Evolutionary conservation across 2,113 vertebrate species (phyloP).

Genomic region (Scomber japonicus): DNA sequence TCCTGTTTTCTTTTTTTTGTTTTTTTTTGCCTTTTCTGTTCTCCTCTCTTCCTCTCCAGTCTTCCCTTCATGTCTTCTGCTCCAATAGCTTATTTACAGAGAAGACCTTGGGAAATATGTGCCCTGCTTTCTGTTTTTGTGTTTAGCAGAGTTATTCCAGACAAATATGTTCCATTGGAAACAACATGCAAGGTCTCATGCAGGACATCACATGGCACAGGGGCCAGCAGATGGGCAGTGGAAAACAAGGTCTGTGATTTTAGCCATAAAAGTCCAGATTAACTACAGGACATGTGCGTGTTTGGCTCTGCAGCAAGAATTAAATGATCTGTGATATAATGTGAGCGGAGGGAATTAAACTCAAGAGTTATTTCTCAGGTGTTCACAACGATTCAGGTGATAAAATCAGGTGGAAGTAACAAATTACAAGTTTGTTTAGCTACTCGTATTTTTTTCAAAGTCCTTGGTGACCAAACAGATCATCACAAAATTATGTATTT

Average conservation of each 20-base stretch:
- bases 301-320: not conserved
- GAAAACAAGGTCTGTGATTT: not conserved
- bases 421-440: no score
- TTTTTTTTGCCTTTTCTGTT: not conserved
- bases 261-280: slow-evolving; percentile 41
- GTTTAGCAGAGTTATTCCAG: slow-evolving; percentile 47
- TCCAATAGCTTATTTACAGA: slow-evolving; percentile 18
- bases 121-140: slow-evolving; percentile 60
- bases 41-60: not conserved
- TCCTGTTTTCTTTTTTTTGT: not conserved
- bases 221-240: slow-evolving; percentile 29
- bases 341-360: not conserved
- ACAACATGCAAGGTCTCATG: not conserved
- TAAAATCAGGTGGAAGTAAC: no score
- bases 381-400: no score
- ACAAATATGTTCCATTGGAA: slow-evolving; percentile 47
- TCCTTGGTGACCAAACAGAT: no score
- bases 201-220: slow-evolving; percentile 18
- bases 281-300: not conserved
- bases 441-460: no score
- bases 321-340: not conserved
- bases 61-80: not conserved
- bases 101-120: slow-evolving; percentile 69
- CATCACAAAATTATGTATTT: no score
- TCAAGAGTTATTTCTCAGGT: no score